These are phyloP conservation scores for Orchesella cincta DNA, from an alignment of 1,140 invertebrate genomes.

Conservation along the genomic window DNA sequence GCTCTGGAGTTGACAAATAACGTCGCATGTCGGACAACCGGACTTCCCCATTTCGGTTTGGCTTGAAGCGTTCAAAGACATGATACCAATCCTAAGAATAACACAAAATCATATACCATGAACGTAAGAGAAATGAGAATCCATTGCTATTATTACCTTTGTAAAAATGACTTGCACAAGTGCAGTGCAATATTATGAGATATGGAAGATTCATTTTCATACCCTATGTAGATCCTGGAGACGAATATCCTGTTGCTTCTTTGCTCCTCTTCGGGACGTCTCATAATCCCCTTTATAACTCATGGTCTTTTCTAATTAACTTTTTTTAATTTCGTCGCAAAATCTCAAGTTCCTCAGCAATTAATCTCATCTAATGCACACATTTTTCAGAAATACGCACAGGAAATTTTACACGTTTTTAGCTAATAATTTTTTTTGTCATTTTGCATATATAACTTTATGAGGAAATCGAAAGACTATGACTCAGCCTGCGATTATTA, in stretches of 20 bases:
- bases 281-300: slow-evolving; percentile 13
- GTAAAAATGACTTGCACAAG: too few species aligned
- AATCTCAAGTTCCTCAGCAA: too few species aligned
- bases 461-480: too few species aligned
- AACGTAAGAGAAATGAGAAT: too few species aligned
- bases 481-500: too few species aligned
- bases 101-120: background rate
- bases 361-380: too few species aligned
- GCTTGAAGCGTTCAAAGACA: slow-evolving; percentile 27
- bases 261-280: background rate
- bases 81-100: slow-evolving; percentile 1
- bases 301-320: background rate
- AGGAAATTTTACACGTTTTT: too few species aligned
- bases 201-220: background rate
- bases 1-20: background rate
- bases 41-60: slow-evolving; percentile 23
- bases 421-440: too few species aligned
- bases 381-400: too few species aligned
- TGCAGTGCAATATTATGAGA: too few species aligned
- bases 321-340: background rate
- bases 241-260: slow-evolving; percentile 14
- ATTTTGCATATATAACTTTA: too few species aligned
- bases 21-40: background rate
- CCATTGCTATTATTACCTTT: too few species aligned
- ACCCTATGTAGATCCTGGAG: slow-evolving; percentile 9